Conservation (phyloP, 2,888 invertebrate species). For the Agrypnus murinus region DNA sequence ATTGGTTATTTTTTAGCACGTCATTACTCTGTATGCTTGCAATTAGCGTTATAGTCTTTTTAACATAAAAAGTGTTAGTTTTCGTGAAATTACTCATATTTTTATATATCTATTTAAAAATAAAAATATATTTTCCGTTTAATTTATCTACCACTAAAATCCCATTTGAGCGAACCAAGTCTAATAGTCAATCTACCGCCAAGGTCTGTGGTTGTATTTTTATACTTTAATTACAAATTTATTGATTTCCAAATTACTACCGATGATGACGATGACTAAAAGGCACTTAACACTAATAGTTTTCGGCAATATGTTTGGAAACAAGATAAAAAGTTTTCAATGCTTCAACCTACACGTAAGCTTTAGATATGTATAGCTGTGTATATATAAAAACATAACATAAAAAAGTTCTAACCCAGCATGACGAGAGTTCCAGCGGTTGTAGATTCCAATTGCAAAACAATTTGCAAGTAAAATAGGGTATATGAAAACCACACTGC, state of each 20-base stretch:
- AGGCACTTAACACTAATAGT: constrained; percentile 28
- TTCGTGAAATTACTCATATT: too few relatives aligned
- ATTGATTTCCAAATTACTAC: constrained; percentile 26
- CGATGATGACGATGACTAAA: constrained; percentile 32
- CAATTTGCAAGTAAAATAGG: constrained; percentile 84
- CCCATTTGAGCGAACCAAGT: constrained; percentile 3
- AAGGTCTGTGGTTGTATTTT: constrained; percentile 24
- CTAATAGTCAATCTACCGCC: constrained; percentile 3
- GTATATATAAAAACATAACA: constrained; percentile 16
- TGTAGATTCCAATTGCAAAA: constrained; percentile 74
- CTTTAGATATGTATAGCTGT: not conserved
- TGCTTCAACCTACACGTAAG: constrained; percentile 17
- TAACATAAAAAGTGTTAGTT: too few relatives aligned
- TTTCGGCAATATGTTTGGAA: constrained; percentile 9
- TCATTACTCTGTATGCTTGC: too few relatives aligned
- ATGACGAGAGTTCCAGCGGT: constrained; percentile 81
- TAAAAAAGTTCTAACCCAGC: constrained; percentile 72
- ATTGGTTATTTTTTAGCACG: too few relatives aligned
- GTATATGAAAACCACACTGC: constrained; percentile 97
- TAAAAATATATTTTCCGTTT: too few relatives aligned
- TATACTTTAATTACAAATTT: constrained; percentile 25
- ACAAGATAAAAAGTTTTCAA: constrained; percentile 11
- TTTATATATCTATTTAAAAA: too few relatives aligned
- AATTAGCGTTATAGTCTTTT: too few relatives aligned
- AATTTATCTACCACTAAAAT: constrained; percentile 3